Base-by-base conservation (phyloP, 2,797 vertebrate species). In the Anguilla anguilla region DNA sequence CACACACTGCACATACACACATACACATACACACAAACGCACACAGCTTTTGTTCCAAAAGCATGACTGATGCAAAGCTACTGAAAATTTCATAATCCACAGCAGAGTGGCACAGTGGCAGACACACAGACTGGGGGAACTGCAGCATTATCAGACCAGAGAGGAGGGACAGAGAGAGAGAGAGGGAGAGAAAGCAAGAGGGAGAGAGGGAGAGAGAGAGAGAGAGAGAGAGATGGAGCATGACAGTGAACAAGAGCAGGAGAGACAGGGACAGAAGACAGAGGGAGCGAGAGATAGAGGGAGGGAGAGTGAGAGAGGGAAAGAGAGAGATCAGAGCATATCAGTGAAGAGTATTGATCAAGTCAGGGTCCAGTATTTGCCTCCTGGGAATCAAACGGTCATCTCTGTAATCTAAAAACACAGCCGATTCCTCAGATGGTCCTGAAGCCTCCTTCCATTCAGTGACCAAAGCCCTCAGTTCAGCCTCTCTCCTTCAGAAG, bases 51-150 rank as follows among this genome's bases (percentile, higher is more conserved):
- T 84, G 25, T 51, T 81, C 84, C 85, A 59, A 51, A 79, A 77
- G 74, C 55, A 94, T 95, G 94, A 96, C 92, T 94, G 92, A 95
- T 94, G 94, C 94, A 95, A 94, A 95, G 94, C 96, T 96, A 94
- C 94, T 97, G 94, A 95, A 96, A 96, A 94, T 96, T 94, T 96
- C 91, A 96, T 96, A 94, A 94, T 94, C 88, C 90, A 90, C 92
- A 92, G 92, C 89, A 28, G 85, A 90, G 82, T 67, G 88, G 49
- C 91, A 93, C 91, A 87, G 67, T 64, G 64, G 28, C 28, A 88
- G 61, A 53, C 43, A 89, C 49, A 81, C 57, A 79, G 77, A 84
- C 53, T 77, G 87, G 91, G 89, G 81, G 39, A 53, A 83, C 85
- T 88, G 88, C 74, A 86, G 77, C 74, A 84, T 64, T 55, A 72